These are phyloP conservation scores for Drosophila colorata DNA, from an alignment of 2,888 invertebrate genomes.

Conservation along the genomic window DNA sequence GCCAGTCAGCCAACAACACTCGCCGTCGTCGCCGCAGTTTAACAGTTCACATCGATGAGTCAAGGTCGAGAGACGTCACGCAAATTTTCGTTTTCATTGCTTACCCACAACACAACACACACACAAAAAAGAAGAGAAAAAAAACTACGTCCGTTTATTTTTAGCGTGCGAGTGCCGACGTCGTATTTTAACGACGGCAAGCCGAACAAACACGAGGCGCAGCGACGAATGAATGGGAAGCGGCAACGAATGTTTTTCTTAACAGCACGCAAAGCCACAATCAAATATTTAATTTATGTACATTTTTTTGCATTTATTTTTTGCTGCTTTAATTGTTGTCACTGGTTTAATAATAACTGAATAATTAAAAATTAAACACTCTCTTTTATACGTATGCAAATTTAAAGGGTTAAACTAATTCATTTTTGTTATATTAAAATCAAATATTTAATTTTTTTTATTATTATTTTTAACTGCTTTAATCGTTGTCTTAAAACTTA, in stretches of 20 bases:
- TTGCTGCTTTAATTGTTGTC: conserved; percentile 26
- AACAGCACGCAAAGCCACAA: conserved; percentile 36
- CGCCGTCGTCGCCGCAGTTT: conserved; percentile 72
- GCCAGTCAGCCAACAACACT: conserved; percentile 57
- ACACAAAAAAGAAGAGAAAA: conserved; percentile 19
- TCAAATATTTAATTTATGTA: conserved; percentile 37
- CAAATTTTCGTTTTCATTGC: conserved; percentile 84
- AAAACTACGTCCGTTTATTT: conserved; percentile 63
- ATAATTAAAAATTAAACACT: conserved; percentile 1
- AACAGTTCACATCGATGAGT: conserved; percentile 85
- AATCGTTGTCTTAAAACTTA: conserved; percentile 31
- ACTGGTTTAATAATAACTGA: conserved; percentile 32
- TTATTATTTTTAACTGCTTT: conserved; percentile 18
- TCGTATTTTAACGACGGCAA: conserved; percentile 32
- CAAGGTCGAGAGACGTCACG: conserved; percentile 85
- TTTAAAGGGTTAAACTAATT: background rate
- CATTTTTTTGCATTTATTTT: conserved; percentile 10
- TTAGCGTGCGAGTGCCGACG: conserved; percentile 52
- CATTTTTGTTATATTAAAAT: background rate
- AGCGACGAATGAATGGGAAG: conserved; percentile 56
- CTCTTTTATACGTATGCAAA: background rate
- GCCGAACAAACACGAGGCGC: conserved; percentile 37
- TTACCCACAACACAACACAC: conserved; percentile 65
- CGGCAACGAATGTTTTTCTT: conserved; percentile 29
- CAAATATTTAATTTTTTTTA: conserved; percentile 32